Evolutionary conservation across 2,888 invertebrate species (phyloP).

Genomic region (Himalopsyche japonica): DNA sequence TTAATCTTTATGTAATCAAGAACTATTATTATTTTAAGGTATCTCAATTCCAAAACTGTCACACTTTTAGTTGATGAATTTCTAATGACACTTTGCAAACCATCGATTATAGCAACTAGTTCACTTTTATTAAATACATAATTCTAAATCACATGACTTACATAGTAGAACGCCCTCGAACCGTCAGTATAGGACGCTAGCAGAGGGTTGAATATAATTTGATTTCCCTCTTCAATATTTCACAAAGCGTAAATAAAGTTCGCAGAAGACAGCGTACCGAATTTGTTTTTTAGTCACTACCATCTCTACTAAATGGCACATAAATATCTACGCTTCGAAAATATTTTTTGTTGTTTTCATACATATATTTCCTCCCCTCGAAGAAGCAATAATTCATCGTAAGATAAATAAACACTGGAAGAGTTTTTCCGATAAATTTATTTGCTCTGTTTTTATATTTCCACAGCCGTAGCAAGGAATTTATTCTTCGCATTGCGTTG

Average conservation of each 20-base stretch:
- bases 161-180: too few species aligned
- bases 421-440: background rate
- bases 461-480: background rate
- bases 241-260: too few species aligned
- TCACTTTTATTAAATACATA: too few species aligned
- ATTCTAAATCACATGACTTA: too few species aligned
- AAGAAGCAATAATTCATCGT: background rate
- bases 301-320: background rate
- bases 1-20: too few species aligned
- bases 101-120: too few species aligned
- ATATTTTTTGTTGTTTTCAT: background rate
- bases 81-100: too few species aligned
- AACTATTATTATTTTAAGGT: too few species aligned
- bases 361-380: background rate
- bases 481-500: background rate
- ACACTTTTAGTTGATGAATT: too few species aligned
- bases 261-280: background rate
- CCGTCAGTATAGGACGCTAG: background rate
- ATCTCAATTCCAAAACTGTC: too few species aligned
- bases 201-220: too few species aligned
- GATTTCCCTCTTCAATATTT: too few species aligned
- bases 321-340: background rate
- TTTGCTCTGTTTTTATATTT: background rate
- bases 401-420: background rate
- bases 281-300: background rate